A percentile compares a stretch with the other conserved stretches of the same genome.
Conservation (phyloP, 2,113 vertebrate genomes). For the Noturus placidus region DNA sequence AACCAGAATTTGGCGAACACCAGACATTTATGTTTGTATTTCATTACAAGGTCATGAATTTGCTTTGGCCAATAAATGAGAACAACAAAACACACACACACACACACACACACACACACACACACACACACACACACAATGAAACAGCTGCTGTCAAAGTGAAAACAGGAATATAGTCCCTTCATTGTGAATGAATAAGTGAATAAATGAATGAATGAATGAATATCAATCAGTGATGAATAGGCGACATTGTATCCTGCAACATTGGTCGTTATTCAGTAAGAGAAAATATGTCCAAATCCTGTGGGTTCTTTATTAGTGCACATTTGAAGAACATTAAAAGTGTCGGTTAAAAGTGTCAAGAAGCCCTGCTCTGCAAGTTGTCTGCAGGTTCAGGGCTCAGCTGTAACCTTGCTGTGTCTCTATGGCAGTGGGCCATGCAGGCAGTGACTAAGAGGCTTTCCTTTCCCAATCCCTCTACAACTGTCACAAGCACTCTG, state of each 20-base stretch:
- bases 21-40: neutral
- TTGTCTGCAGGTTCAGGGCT: constrained; percentile 6
- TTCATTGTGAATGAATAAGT: no score
- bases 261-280: neutral
- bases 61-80: neutral
- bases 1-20: neutral
- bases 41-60: neutral
- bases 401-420: constrained; percentile 47
- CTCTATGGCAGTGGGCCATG: constrained; percentile 39
- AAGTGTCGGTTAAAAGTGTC: constrained; percentile 20
- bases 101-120: no score
- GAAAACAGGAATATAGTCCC: neutral
- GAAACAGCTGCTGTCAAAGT: neutral
- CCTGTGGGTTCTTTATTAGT: neutral
- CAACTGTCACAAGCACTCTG: constrained; percentile 78
- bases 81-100: neutral
- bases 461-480: constrained; percentile 70
- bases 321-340: neutral
- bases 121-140: no score
- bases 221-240: neutral
- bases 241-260: neutral
- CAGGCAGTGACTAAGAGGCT: constrained; percentile 68
- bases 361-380: neutral
- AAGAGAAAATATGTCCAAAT: neutral
- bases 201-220: neutral